Percentiles rank a stretch among this genome's conserved stretches.
Evolutionary conservation across 2,888 invertebrate species (phyloP).

Genomic region (Idaea straminata): DNA sequence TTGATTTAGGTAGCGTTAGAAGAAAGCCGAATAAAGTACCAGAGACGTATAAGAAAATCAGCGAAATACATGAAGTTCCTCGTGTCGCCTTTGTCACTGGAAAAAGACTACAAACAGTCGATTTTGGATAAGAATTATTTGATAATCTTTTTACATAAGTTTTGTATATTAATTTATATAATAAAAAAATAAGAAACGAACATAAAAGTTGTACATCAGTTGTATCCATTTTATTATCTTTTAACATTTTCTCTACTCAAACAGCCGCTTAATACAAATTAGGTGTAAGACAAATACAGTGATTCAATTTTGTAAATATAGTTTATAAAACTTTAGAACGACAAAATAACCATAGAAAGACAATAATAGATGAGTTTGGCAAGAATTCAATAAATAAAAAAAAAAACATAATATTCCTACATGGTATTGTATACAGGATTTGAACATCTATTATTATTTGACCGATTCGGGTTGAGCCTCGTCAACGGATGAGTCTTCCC

Average conservation of each 20-base stretch:
- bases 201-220: constrained; percentile 74
- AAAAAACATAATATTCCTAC: constrained; percentile 82
- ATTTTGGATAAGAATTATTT: constrained; percentile 58
- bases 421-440: constrained; percentile 94
- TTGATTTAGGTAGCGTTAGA: constrained; percentile 78
- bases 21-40: constrained; percentile 52
- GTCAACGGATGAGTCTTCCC: constrained; percentile 96
- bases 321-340: constrained; percentile 79
- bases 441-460: constrained; percentile 84
- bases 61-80: constrained; percentile 65
- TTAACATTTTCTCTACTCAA: constrained; percentile 70
- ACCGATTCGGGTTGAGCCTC: constrained; percentile 89
- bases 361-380: constrained; percentile 62
- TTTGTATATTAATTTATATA: background rate
- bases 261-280: constrained; percentile 74
- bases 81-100: constrained; percentile 79
- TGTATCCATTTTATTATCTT: constrained; percentile 75
- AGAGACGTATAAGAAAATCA: constrained; percentile 55
- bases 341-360: constrained; percentile 58
- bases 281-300: constrained; percentile 75
- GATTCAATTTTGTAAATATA: constrained; percentile 77
- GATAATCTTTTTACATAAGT: constrained; percentile 4
- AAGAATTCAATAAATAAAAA: constrained; percentile 79
- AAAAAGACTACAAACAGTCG: constrained; percentile 78
- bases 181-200: constrained; percentile 47